A percentile compares a stretch with the other conserved stretches of the same genome.
Evolutionary conservation across 2,797 vertebrate genomes (phyloP).

Genomic region (Uromys caudimaculatus): DNA sequence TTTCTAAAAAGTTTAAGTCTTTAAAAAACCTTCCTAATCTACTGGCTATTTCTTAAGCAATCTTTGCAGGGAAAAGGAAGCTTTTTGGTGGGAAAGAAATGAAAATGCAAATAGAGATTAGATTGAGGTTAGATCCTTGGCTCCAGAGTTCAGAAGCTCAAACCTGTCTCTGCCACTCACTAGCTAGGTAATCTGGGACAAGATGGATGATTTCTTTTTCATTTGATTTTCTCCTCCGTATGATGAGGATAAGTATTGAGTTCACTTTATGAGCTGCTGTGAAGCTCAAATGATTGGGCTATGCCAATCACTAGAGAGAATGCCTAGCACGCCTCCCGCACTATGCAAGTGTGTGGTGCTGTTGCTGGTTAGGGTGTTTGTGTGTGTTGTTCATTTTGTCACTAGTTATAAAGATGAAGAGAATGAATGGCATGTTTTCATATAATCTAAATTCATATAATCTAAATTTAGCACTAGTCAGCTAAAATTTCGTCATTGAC

Average conservation of each 20-base stretch:
- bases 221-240: background rate
- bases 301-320: background rate
- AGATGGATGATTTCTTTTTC: background rate
- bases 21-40: background rate
- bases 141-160: background rate
- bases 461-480: background rate
- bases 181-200: background rate
- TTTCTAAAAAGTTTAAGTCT: background rate
- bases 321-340: background rate
- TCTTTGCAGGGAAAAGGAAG: background rate
- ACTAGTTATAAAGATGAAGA: background rate
- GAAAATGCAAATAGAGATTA: background rate
- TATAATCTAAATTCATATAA: background rate
- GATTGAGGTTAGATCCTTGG: background rate
- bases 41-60: background rate
- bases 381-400: background rate
- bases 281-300: background rate
- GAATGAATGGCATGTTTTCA: background rate
- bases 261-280: background rate
- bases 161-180: background rate
- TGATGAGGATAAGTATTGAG: background rate
- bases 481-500: background rate
- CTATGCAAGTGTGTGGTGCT: background rate
- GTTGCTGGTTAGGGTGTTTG: background rate
- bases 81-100: conserved; percentile 3